A percentile compares a stretch with the other conserved stretches of the same genome.
Conservation (phyloP, 2,113 vertebrate genomes). For the Amphiprion percula region DNA sequence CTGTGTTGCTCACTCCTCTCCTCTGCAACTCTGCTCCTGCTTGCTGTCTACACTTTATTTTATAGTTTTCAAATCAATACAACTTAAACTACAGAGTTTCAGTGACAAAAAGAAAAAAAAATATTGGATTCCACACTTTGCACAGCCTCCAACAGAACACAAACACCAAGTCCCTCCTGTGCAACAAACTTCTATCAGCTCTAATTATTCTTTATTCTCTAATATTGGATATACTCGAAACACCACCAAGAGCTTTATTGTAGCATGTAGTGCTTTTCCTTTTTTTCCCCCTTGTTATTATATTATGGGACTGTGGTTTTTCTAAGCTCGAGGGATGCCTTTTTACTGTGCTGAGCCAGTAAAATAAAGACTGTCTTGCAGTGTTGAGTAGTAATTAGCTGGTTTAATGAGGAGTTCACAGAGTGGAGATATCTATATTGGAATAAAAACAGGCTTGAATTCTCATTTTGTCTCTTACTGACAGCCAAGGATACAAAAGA, state of each 20-base stretch:
- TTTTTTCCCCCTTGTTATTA: constrained; percentile 28
- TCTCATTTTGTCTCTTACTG: constrained; percentile 34
- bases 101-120: constrained; percentile 6
- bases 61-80: not conserved
- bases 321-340: constrained; percentile 50
- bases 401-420: constrained; percentile 54
- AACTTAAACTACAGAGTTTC: not conserved
- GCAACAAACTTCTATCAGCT: constrained; percentile 22
- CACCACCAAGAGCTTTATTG: constrained; percentile 29
- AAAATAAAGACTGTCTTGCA: constrained; percentile 50
- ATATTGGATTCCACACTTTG: not conserved
- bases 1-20: constrained; percentile 15
- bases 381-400: constrained; percentile 56
- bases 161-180: not conserved
- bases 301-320: constrained; percentile 25
- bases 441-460: constrained; percentile 34
- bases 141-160: constrained; percentile 5
- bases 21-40: constrained; percentile 3
- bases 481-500: constrained; percentile 27
- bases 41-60: constrained; percentile 8
- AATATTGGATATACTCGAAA: constrained; percentile 34
- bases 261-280: constrained; percentile 14
- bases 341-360: constrained; percentile 45
- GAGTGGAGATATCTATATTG: constrained; percentile 38
- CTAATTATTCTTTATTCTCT: constrained; percentile 41